Conservation (phyloP, 2,888 invertebrate species). For the Petrolisthes manimaculis region DNA sequence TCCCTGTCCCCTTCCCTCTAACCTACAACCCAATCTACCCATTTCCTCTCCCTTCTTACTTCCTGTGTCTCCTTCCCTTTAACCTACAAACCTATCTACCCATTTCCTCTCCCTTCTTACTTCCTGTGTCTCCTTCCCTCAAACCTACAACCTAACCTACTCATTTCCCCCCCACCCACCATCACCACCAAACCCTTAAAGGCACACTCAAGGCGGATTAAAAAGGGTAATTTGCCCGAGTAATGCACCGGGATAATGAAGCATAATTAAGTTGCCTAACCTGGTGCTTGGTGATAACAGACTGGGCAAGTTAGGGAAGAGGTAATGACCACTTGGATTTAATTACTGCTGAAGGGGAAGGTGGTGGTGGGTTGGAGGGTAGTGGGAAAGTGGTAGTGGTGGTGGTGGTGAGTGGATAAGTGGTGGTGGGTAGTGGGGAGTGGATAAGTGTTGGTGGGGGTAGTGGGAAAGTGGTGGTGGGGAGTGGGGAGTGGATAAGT, state of each 20-base stretch:
- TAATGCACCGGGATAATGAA: constrained; percentile 28
- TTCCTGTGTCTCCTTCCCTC: not conserved
- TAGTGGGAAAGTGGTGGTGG: no score
- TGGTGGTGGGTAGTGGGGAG: no score
- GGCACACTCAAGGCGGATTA: constrained; percentile 20
- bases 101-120: not conserved
- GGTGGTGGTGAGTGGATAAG: not conserved
- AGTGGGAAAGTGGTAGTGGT: not conserved
- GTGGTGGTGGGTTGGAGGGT: not conserved
- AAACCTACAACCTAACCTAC: not conserved
- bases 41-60: no score
- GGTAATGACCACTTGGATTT: constrained; percentile 26
- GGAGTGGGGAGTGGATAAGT: no score
- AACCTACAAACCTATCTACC: not conserved
- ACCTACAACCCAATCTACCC: no score
- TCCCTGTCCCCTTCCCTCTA: no score
- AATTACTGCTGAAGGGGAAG: constrained; percentile 11
- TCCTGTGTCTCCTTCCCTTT: no score
- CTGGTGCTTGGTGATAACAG: constrained; percentile 26
- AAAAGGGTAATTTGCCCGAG: constrained; percentile 35
- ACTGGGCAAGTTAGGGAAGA: constrained; percentile 24
- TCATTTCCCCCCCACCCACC: no score
- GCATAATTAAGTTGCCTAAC: constrained; percentile 36
- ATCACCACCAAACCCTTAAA: constrained; percentile 23
- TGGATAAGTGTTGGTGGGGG: no score